Evolutionary conservation across 2,888 invertebrate genomes (phyloP).

Genomic region (Smittia aterrima): DNA sequence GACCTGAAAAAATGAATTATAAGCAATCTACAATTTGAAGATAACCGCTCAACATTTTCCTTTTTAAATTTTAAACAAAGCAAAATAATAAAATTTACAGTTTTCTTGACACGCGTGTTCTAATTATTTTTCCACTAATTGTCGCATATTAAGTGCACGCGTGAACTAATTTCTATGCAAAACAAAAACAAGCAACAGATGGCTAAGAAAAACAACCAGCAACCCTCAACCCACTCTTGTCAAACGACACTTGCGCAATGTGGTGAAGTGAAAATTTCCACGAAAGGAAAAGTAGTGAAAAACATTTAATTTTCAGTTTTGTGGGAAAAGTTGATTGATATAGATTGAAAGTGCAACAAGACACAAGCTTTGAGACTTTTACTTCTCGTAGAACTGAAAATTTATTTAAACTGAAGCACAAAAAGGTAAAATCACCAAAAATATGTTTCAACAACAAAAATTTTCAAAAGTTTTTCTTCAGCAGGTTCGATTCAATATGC

Average conservation of each 20-base stretch:
- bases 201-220: neutral
- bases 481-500: slow-evolving; percentile 26
- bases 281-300: neutral
- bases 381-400: neutral
- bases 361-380: neutral
- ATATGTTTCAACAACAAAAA: neutral
- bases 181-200: slow-evolving; percentile 28
- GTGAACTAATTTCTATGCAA: neutral
- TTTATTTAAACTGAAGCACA: slow-evolving; percentile 1
- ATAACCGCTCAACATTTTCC: no score
- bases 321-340: neutral
- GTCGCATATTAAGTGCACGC: neutral
- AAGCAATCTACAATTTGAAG: no score
- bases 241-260: slow-evolving; percentile 4
- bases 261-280: slow-evolving; percentile 6
- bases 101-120: no score
- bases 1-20: no score
- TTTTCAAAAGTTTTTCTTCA: neutral
- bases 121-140: neutral
- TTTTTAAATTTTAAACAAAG: no score
- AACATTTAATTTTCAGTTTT: neutral
- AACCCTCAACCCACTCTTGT: slow-evolving; percentile 3
- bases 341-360: neutral
- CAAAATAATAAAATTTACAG: no score
- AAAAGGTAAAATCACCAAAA: slow-evolving; percentile 5